A percentile compares a stretch with the other conserved stretches of the same genome.
Evolutionary conservation across 1,140 invertebrate genomes (phyloP).

Genomic region (Planococcus citri): DNA sequence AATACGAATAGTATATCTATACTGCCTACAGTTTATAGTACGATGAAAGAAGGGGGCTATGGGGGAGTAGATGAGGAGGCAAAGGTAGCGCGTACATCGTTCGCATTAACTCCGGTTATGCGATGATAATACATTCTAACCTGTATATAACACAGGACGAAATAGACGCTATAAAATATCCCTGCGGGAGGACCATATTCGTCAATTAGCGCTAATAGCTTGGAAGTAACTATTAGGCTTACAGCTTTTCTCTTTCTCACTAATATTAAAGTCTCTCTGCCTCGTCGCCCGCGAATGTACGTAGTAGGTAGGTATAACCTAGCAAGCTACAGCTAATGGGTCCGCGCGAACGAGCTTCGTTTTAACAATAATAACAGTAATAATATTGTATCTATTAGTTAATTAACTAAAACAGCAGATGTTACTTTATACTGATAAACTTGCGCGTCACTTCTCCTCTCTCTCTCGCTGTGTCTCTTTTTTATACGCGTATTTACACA

Average conservation of each 20-base stretch:
- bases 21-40: no score
- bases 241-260: conserved; percentile 14
- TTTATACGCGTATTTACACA: no score
- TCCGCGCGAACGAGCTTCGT: neutral
- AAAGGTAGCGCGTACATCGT: neutral
- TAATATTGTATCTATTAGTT: conserved; percentile 18
- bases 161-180: conserved; percentile 15
- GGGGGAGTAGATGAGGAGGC: no score
- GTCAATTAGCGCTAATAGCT: conserved; percentile 15
- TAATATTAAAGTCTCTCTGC: neutral
- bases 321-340: neutral
- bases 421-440: conserved; percentile 14
- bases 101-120: conserved; percentile 2
- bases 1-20: no score
- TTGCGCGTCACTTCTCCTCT: no score
- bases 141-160: neutral
- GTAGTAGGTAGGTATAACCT: neutral
- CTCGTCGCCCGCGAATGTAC: neutral
- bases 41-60: no score
- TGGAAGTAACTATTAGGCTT: conserved; percentile 20
- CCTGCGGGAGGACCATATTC: conserved; percentile 18
- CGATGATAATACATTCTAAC: neutral
- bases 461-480: no score
- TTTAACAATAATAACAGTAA: conserved; percentile 13
- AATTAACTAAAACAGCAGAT: conserved; percentile 17